These are phyloP conservation scores for Acropternis orthonyx DNA, from an alignment of 2,797 vertebrate genomes.

Conservation along the genomic window DNA sequence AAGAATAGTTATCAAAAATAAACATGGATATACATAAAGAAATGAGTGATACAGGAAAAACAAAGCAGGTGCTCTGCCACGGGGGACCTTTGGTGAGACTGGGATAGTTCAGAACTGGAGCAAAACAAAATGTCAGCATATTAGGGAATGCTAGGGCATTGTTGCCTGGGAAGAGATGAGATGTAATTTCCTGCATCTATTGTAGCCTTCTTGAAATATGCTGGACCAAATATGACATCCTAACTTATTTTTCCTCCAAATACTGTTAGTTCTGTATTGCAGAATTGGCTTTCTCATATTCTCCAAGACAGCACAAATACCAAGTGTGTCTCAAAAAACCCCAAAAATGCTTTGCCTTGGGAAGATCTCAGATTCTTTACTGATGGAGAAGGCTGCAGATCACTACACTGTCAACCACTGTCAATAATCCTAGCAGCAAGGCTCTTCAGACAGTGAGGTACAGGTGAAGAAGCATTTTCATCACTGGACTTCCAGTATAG, in stretches of 20 bases:
- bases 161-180: neutral
- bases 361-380: neutral
- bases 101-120: neutral
- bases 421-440: neutral
- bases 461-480: neutral
- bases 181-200: neutral
- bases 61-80: neutral
- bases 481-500: neutral
- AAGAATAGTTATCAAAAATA: neutral
- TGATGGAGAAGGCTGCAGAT: neutral
- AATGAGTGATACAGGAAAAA: neutral
- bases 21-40: neutral
- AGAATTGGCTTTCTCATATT: neutral
- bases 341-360: neutral
- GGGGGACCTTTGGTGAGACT: neutral
- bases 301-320: neutral
- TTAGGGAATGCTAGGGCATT: fast-evolving
- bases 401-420: neutral
- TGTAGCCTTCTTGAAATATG: neutral
- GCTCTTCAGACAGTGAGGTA: neutral
- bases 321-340: neutral
- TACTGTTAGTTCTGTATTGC: neutral
- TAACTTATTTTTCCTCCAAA: neutral
- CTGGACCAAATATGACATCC: neutral
- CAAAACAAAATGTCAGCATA: neutral